phyloP scores from a whole-genome alignment of 2,113 vertebrate genomes.

The Halcyon malimbica region DNA sequence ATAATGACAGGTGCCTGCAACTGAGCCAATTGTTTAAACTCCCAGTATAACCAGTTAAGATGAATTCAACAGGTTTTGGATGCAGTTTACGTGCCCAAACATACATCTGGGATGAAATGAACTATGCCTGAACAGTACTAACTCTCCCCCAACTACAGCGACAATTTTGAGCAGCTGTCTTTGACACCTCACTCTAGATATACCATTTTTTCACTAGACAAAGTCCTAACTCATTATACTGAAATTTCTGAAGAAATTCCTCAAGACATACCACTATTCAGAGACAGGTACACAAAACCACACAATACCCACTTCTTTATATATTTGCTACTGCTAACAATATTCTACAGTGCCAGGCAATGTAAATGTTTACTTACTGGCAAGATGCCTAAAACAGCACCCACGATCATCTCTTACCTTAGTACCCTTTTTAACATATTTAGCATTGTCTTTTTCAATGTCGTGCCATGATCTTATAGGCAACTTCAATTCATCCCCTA shows the following conservation, averaged over 20 bases:
- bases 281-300: not conserved
- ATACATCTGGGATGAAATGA: not conserved
- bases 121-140: not conserved
- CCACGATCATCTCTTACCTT: constrained; percentile 79
- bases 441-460: constrained; percentile 97
- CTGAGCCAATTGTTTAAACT: not conserved
- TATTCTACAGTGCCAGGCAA: not conserved
- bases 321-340: not conserved
- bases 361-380: not conserved
- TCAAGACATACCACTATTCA: not conserved
- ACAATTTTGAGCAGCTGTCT: not conserved
- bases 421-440: constrained; percentile 97
- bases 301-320: not conserved
- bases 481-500: constrained; percentile 93
- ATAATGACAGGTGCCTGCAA: not conserved
- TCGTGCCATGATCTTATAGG: constrained; percentile 99
- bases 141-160: not conserved
- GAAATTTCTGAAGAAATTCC: not conserved
- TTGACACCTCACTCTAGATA: not conserved
- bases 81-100: not conserved
- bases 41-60: not conserved
- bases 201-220: not conserved
- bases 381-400: not conserved
- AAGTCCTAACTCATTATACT: not conserved
- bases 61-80: not conserved